Conservation (phyloP, 2,888 invertebrate genomes). For the Brassicogethes aeneus region DNA sequence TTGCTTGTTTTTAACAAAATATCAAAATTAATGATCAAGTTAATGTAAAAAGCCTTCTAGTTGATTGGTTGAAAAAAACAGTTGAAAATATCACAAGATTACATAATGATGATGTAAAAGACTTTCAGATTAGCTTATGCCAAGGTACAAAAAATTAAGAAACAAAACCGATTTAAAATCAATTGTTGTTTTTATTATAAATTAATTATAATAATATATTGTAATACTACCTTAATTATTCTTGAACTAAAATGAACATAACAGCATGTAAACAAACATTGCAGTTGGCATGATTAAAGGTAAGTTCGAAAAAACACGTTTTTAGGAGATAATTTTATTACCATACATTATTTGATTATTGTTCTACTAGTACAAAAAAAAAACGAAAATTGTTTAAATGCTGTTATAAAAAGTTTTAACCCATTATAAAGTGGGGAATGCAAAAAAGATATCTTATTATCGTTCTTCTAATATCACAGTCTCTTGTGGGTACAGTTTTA, state of each 20-base stretch:
- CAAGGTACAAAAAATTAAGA: background rate
- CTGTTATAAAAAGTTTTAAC: constrained; percentile 24
- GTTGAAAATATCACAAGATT: too few relatives aligned
- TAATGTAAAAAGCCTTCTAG: too few relatives aligned
- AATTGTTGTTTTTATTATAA: background rate
- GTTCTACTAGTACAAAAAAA: background rate
- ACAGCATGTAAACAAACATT: background rate
- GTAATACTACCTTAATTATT: background rate
- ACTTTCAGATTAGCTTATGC: too few relatives aligned
- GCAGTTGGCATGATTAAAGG: too few relatives aligned
- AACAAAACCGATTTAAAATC: background rate
- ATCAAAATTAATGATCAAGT: too few relatives aligned
- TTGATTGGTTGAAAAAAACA: too few relatives aligned
- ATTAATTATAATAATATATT: too few relatives aligned
- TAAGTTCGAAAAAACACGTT: background rate
- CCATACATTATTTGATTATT: background rate
- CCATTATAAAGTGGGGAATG: constrained; percentile 15
- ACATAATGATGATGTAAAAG: too few relatives aligned
- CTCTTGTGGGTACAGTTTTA: constrained; percentile 89
- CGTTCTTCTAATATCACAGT: constrained; percentile 91
- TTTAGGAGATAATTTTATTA: background rate
- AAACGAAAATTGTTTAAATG: constrained; percentile 27
- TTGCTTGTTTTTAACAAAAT: too few relatives aligned
- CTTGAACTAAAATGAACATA: background rate
- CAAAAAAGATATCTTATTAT: constrained; percentile 45